These are phyloP conservation scores for Heliconius hewitsoni DNA, from an alignment of 1,140 invertebrate species.

Conservation along the genomic window DNA sequence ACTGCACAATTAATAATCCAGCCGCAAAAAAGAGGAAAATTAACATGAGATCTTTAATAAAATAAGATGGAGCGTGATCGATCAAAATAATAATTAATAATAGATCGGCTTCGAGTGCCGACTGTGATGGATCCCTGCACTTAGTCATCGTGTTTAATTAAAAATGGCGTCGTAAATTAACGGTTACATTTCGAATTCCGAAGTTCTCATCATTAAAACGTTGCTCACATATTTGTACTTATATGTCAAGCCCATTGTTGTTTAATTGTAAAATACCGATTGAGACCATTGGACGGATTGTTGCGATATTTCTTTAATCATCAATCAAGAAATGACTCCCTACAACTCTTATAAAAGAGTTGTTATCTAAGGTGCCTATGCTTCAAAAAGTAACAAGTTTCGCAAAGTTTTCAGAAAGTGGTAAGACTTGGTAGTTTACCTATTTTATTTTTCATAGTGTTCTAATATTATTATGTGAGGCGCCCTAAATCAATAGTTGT, in stretches of 20 bases:
- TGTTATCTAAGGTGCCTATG: background rate
- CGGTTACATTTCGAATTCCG: slow-evolving; percentile 70
- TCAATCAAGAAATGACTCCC: slow-evolving; percentile 51
- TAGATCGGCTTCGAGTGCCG: slow-evolving; percentile 68
- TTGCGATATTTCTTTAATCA: slow-evolving; percentile 56
- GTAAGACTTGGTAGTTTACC: background rate
- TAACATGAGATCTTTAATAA: slow-evolving; percentile 69
- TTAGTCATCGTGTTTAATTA: slow-evolving; percentile 81
- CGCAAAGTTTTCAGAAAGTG: background rate
- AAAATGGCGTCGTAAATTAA: slow-evolving; percentile 74
- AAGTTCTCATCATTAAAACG: slow-evolving; percentile 59
- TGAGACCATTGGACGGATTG: slow-evolving; percentile 42
- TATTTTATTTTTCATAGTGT: too few species aligned
- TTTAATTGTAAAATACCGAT: slow-evolving; percentile 37
- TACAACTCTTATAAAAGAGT: background rate
- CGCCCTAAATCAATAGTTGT: too few species aligned
- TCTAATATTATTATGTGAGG: too few species aligned
- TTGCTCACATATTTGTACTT: slow-evolving; percentile 52
- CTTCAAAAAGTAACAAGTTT: background rate
- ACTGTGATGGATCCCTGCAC: slow-evolving; percentile 73
- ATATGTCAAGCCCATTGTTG: slow-evolving; percentile 50
- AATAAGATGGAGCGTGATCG: slow-evolving; percentile 75
- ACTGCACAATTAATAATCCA: slow-evolving; percentile 64
- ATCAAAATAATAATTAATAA: slow-evolving; percentile 81
- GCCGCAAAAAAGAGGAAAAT: slow-evolving; percentile 55